These are phyloP conservation scores for Pseudonaja textilis DNA, from an alignment of 2,113 vertebrate species.

Conservation along the genomic window DNA sequence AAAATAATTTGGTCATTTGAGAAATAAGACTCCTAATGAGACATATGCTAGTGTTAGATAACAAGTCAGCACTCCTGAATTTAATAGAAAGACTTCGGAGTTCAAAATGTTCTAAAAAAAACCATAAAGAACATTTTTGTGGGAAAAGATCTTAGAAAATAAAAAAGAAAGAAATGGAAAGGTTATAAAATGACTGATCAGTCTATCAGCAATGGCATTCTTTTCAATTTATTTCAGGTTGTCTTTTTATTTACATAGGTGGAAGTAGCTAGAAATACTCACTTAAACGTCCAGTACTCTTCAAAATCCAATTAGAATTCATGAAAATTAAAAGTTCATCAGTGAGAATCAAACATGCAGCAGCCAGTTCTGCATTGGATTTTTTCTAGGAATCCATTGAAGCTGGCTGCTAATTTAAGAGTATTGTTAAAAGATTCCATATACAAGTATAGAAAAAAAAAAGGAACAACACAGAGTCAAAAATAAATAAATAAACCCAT, in stretches of 20 bases:
- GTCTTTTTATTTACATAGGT: neutral
- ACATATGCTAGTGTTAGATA: slow-evolving; percentile 41
- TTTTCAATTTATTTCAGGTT: neutral
- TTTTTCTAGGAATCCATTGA: neutral
- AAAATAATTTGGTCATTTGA: slow-evolving; percentile 40
- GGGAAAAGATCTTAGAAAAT: slow-evolving; percentile 20
- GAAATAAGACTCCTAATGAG: slow-evolving; percentile 43
- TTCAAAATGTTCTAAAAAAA: slow-evolving; percentile 30
- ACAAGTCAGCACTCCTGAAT: slow-evolving; percentile 29
- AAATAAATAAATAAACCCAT: neutral
- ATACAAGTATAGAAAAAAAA: neutral
- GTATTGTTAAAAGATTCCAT: neutral
- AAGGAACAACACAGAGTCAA: neutral
- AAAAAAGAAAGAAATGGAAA: neutral
- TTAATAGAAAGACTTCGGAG: slow-evolving; percentile 28
- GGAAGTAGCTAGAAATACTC: neutral
- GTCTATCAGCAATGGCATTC: neutral
- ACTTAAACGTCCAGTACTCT: neutral
- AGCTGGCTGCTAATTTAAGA: neutral
- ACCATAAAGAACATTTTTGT: slow-evolving; percentile 31
- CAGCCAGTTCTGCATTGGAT: too few relatives aligned
- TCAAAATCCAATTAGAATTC: neutral
- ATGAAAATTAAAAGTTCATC: neutral
- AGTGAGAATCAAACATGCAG: neutral
- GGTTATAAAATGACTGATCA: neutral